Conservation (phyloP, 2,888 invertebrate species). For the Scaptomyza polygonia region DNA sequence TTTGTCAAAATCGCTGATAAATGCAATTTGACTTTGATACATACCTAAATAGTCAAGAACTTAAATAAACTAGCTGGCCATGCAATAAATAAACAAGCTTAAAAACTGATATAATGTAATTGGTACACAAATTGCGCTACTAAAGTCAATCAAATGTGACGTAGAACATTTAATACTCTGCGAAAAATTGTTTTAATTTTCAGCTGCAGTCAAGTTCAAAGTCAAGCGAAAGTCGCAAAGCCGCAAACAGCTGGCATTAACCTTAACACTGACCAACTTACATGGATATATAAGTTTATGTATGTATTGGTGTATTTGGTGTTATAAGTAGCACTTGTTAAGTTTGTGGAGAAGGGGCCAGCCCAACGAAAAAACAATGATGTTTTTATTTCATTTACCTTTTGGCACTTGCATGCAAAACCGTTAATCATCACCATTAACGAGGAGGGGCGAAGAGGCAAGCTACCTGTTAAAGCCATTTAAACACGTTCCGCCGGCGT, state of each 20-base stretch:
- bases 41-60: conserved; percentile 12
- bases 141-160: not conserved
- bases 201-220: conserved; percentile 63
- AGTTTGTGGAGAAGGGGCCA: conserved; percentile 1
- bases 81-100: conserved; percentile 7
- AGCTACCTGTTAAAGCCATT: conserved; percentile 12
- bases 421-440: conserved; percentile 41
- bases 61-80: conserved; percentile 29
- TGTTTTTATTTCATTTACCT: conserved; percentile 46
- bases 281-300: conserved; percentile 3
- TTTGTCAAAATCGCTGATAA: not conserved
- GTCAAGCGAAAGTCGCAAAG: conserved; percentile 50
- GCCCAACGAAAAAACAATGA: conserved; percentile 6
- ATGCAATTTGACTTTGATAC: conserved; percentile 20
- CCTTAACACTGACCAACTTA: conserved; percentile 54
- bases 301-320: not conserved
- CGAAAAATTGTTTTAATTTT: not conserved
- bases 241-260: conserved; percentile 21
- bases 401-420: conserved; percentile 46
- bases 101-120: not conserved
- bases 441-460: not conserved
- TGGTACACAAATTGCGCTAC: not conserved
- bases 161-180: no score
- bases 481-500: conserved; percentile 41
- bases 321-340: not conserved